These are phyloP conservation scores for Oncorhynchus keta DNA, from an alignment of 2,113 vertebrate genomes.

Conservation along the genomic window DNA sequence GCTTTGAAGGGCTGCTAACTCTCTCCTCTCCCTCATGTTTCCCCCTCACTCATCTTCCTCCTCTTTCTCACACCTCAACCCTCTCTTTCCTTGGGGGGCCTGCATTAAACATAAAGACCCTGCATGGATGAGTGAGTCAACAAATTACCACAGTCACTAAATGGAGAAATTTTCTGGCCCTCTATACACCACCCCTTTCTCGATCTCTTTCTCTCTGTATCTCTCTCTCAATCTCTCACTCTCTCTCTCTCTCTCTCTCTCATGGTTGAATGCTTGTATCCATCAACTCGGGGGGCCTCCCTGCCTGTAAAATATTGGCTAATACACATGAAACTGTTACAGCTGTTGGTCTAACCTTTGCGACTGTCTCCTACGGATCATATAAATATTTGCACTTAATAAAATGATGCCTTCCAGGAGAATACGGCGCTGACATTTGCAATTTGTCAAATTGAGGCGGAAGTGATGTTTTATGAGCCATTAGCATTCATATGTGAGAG, in stretches of 20 bases:
- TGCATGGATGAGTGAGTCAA: slow-evolving; percentile 83
- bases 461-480: slow-evolving; percentile 57
- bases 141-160: slow-evolving; percentile 80
- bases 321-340: slow-evolving; percentile 78
- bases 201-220: too few relatives aligned
- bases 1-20: slow-evolving; percentile 59
- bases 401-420: slow-evolving; percentile 85
- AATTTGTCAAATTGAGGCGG: slow-evolving; percentile 80
- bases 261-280: slow-evolving; percentile 74
- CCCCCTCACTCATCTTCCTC: not conserved
- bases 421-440: slow-evolving; percentile 83
- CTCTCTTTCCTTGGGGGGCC: slow-evolving; percentile 62
- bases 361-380: slow-evolving; percentile 79
- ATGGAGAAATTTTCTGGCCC: slow-evolving; percentile 65
- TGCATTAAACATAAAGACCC: slow-evolving; percentile 83
- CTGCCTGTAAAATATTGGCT: slow-evolving; percentile 68
- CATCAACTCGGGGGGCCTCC: slow-evolving; percentile 65
- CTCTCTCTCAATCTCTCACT: too few relatives aligned
- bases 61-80: not conserved
- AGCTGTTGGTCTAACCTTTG: slow-evolving; percentile 83
- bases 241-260: slow-evolving; percentile 20
- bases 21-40: slow-evolving; percentile 45
- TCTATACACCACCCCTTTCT: not conserved
- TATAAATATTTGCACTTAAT: slow-evolving; percentile 83
- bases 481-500: slow-evolving; percentile 46